A percentile compares a stretch with the other conserved stretches of the same genome.
phyloP scores from a whole-genome alignment of 2,797 vertebrate genomes.

The Loris lydekkerianus region DNA sequence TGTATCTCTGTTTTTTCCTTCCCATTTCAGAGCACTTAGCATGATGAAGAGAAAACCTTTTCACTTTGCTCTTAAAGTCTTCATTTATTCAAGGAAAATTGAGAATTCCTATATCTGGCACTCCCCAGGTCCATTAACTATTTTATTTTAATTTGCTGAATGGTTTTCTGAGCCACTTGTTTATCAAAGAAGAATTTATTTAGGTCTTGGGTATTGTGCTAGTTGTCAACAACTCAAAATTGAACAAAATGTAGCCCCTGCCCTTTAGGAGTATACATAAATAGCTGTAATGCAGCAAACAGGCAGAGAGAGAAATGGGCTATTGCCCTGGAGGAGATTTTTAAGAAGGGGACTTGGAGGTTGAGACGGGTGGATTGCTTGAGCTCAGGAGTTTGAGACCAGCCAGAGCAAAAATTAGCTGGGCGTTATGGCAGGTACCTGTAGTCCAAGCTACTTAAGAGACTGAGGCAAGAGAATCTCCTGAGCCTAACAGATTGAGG shows the following conservation, averaged over 20 bases:
- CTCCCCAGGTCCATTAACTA: not conserved
- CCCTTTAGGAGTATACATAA: conserved; percentile 25
- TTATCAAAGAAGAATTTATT: conserved; percentile 56
- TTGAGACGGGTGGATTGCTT: no score
- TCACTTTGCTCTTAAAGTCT: conserved; percentile 22
- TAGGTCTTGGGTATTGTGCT: not conserved
- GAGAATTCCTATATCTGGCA: conserved; percentile 45
- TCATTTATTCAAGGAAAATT: conserved; percentile 38
- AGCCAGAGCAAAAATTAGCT: no score
- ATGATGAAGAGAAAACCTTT: not conserved
- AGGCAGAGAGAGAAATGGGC: not conserved
- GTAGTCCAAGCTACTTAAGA: no score
- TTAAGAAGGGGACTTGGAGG: no score
- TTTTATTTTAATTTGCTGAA: conserved; percentile 17
- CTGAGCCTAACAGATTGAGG: no score
- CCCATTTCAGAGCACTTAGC: conserved; percentile 40
- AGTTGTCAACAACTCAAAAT: conserved; percentile 24
- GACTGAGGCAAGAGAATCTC: no score
- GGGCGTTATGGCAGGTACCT: no score
- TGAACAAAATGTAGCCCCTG: not conserved
- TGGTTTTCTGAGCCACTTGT: conserved; percentile 50
- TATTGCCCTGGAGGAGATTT: not conserved
- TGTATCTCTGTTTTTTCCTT: conserved; percentile 15
- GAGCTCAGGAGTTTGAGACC: no score
- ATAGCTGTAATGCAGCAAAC: not conserved